Conservation (phyloP, 2,113 vertebrate genomes). For the Epinephelus cyanopodus region DNA sequence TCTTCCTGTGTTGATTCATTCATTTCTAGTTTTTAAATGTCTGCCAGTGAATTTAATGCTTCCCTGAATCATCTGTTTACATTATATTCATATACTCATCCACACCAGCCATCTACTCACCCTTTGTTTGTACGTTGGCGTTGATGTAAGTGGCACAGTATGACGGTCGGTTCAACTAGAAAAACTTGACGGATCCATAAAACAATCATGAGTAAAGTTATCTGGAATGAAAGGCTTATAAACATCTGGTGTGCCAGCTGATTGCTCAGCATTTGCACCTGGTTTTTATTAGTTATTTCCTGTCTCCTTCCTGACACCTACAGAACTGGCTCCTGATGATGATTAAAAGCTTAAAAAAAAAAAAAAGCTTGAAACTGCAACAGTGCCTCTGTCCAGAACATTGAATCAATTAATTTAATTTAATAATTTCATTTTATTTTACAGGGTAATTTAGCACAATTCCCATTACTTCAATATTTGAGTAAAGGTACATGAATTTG, state of each 20-base stretch:
- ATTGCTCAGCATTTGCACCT: constrained; percentile 3
- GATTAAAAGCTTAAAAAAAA: background rate
- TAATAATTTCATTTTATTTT: background rate
- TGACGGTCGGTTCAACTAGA: background rate
- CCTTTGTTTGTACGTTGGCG: constrained; percentile 15
- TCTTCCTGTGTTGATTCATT: constrained; percentile 3
- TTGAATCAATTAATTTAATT: background rate
- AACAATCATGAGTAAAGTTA: background rate
- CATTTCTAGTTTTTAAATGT: background rate
- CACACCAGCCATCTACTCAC: constrained; percentile 11
- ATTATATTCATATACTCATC: constrained; percentile 18
- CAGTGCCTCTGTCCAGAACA: background rate
- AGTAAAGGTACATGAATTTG: background rate
- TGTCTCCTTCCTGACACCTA: constrained; percentile 1
- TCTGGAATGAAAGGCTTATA: constrained; percentile 1
- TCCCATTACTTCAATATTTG: background rate
- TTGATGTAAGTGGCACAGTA: constrained; percentile 24
- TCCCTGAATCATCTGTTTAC: constrained; percentile 23
- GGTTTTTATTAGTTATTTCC: constrained; percentile 9
- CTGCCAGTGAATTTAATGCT: background rate
- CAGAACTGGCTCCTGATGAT: background rate
- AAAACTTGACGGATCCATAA: background rate
- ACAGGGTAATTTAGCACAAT: background rate
- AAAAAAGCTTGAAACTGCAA: background rate
- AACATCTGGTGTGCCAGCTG: background rate